Evolutionary conservation across 1,140 invertebrate genomes (phyloP).

Genomic region (Oreohelix idahoensis): DNA sequence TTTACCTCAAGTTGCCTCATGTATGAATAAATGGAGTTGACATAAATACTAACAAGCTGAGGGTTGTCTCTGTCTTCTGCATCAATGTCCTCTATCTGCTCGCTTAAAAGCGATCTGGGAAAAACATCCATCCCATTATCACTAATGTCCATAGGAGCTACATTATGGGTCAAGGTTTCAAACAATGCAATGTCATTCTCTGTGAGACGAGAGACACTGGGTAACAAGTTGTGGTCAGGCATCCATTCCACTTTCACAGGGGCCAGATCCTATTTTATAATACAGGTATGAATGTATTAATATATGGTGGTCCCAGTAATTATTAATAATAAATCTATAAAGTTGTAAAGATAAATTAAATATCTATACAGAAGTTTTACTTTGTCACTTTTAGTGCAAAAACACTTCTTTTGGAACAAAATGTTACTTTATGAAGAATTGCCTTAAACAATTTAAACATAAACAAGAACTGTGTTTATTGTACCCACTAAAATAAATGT

Average conservation of each 20-base stretch:
- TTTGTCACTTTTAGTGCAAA: too few relatives aligned
- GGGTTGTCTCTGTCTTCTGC: conserved; percentile 83
- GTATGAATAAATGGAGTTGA: conserved; percentile 89
- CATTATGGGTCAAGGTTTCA: conserved; percentile 19
- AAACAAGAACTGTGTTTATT: too few relatives aligned
- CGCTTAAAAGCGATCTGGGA: conserved; percentile 52
- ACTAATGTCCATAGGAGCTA: conserved; percentile 65
- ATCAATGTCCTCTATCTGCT: conserved; percentile 80
- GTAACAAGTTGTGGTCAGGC: conserved; percentile 28
- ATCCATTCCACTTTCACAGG: conserved; percentile 40
- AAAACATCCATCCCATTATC: conserved; percentile 63
- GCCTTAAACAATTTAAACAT: too few relatives aligned
- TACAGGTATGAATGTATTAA: too few relatives aligned
- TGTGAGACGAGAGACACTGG: neutral
- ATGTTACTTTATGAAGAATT: too few relatives aligned
- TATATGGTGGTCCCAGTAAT: too few relatives aligned
- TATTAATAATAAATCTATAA: too few relatives aligned
- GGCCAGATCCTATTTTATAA: conserved; percentile 20
- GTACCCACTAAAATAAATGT: too few relatives aligned
- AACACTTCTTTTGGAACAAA: too few relatives aligned
- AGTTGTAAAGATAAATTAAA: too few relatives aligned
- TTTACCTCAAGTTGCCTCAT: conserved; percentile 82
- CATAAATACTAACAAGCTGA: conserved; percentile 85
- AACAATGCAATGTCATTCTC: conserved; percentile 16
- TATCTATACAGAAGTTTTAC: too few relatives aligned